These are phyloP conservation scores for Psylliodes chrysocephalus DNA, from an alignment of 2,888 invertebrate genomes.

Conservation along the genomic window DNA sequence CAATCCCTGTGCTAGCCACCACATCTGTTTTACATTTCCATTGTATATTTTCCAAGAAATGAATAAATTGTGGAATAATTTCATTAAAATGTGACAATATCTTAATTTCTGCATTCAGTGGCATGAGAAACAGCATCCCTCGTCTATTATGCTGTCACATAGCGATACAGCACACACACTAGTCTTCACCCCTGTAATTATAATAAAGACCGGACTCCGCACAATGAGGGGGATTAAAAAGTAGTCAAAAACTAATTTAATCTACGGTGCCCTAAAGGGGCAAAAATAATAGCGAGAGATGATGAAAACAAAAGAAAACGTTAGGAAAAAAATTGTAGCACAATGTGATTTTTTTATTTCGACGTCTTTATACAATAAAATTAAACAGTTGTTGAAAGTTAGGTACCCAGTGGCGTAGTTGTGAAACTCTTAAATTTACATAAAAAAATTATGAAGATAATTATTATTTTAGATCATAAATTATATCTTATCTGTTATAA, in stretches of 20 bases:
- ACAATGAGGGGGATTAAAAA: conserved; percentile 41
- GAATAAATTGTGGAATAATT: too few relatives aligned
- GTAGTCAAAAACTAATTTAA: conserved; percentile 43
- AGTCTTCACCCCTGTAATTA: conserved; percentile 43
- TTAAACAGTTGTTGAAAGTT: conserved; percentile 17
- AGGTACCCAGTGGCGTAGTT: conserved; percentile 9
- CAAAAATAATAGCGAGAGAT: conserved; percentile 44
- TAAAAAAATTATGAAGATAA: too few relatives aligned
- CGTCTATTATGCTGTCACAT: conserved; percentile 16
- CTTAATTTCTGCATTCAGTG: not conserved
- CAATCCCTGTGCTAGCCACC: too few relatives aligned
- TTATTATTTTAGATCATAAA: too few relatives aligned
- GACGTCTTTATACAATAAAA: conserved; percentile 20
- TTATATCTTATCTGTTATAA: too few relatives aligned
- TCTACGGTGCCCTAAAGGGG: conserved; percentile 39
- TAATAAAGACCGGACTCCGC: conserved; percentile 39
- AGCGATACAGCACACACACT: conserved; percentile 25
- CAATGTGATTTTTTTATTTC: conserved; percentile 21
- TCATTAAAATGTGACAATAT: too few relatives aligned
- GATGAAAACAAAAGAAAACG: conserved; percentile 39
- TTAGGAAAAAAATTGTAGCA: conserved; percentile 36
- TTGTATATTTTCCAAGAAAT: too few relatives aligned
- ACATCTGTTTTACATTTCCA: too few relatives aligned
- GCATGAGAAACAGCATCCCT: conserved; percentile 19
- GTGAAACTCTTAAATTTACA: too few relatives aligned